These are phyloP conservation scores for Natator depressus DNA, from an alignment of 2,113 vertebrate genomes.

Conservation along the genomic window DNA sequence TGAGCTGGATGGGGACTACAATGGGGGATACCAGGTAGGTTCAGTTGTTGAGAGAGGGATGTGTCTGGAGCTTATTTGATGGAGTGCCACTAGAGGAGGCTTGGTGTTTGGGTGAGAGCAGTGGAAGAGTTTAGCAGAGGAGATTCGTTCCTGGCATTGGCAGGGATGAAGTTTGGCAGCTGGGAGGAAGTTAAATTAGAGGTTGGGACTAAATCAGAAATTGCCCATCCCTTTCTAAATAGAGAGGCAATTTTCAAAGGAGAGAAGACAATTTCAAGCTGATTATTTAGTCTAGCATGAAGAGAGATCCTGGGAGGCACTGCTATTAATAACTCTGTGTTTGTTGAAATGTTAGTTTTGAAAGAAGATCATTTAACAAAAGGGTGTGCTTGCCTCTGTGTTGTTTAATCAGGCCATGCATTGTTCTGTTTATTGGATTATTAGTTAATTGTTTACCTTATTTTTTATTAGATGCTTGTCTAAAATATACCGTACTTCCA, in stretches of 20 bases:
- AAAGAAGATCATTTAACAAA: background rate
- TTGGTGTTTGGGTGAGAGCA: background rate
- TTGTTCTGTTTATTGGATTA: background rate
- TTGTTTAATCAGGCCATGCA: background rate
- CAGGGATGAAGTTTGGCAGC: background rate
- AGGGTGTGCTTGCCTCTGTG: background rate
- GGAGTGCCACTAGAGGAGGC: background rate
- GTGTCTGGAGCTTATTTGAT: background rate
- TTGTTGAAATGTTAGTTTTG: slow-evolving; percentile 11
- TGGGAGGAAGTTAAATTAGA: background rate
- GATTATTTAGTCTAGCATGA: background rate
- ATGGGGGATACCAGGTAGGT: background rate
- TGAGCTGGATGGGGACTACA: background rate
- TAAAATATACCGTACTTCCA: accelerated
- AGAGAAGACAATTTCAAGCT: slow-evolving; percentile 43
- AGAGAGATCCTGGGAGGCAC: slow-evolving; percentile 25
- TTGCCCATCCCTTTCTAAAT: background rate
- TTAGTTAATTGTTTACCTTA: background rate
- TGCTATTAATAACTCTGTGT: background rate
- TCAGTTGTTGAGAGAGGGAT: background rate
- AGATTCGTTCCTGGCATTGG: background rate
- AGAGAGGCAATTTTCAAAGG: background rate
- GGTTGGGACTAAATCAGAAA: background rate
- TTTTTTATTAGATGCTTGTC: background rate
- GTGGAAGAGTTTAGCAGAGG: background rate